These are phyloP conservation scores for Anabacerthia variegaticeps DNA, from an alignment of 2,797 vertebrate species.

Conservation along the genomic window DNA sequence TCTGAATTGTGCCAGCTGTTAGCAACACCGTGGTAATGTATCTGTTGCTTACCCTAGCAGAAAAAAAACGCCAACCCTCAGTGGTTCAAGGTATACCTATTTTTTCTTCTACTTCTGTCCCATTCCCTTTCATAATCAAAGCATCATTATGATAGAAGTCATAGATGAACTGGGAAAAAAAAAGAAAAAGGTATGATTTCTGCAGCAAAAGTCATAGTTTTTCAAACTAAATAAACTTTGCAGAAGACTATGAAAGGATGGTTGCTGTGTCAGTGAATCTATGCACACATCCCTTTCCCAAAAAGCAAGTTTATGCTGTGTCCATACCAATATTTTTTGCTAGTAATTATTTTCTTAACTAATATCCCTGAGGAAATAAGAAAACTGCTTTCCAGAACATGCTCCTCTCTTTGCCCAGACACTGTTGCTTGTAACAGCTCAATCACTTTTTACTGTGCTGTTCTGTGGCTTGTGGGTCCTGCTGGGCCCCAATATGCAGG, in stretches of 20 bases:
- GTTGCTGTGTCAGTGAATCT: neutral
- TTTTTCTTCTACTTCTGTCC: neutral
- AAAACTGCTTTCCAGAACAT: neutral
- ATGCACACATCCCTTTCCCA: neutral
- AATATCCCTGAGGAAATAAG: neutral
- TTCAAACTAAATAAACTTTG: neutral
- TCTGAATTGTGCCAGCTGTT: neutral
- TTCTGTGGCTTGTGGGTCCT: neutral
- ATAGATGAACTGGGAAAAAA: neutral
- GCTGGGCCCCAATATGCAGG: neutral
- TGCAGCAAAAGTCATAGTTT: neutral
- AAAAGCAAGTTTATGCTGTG: neutral
- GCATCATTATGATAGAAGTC: neutral
- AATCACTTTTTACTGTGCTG: neutral
- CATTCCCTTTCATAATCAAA: neutral
- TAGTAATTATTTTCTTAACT: neutral
- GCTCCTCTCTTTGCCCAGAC: neutral
- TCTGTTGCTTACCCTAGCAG: neutral
- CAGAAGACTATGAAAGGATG: neutral
- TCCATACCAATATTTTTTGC: neutral
- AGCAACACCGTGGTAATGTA: neutral
- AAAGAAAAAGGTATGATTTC: neutral
- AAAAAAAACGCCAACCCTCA: rapidly evolving
- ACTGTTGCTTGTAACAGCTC: neutral
- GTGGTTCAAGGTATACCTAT: neutral